These are phyloP conservation scores for Lutjanus argentimaculatus DNA, from an alignment of 2,797 vertebrate species.

Conservation along the genomic window DNA sequence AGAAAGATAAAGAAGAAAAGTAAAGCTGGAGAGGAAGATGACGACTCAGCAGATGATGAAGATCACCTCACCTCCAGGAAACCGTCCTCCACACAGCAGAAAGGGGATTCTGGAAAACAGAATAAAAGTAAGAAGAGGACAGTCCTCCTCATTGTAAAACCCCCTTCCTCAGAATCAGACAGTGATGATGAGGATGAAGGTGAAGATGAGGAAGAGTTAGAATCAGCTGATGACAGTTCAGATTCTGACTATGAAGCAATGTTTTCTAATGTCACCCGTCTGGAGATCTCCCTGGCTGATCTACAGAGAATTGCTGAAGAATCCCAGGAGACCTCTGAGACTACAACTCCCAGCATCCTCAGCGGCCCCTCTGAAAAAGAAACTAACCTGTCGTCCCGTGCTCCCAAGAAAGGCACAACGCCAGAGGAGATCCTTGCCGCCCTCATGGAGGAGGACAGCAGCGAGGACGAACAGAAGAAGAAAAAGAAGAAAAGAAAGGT, in stretches of 20 bases:
- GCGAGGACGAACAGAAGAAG: conserved; percentile 69
- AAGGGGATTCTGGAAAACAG: conserved; percentile 9
- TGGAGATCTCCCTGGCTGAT: conserved; percentile 89
- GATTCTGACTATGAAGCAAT: conserved; percentile 90
- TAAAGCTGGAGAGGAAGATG: conserved; percentile 64
- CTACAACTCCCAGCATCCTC: conserved; percentile 44
- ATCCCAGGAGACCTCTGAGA: conserved; percentile 27
- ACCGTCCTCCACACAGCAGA: background rate
- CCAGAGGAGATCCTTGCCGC: conserved; percentile 91
- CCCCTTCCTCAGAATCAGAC: conserved; percentile 30
- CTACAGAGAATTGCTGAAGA: conserved; percentile 84
- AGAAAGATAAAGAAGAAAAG: conserved; percentile 34
- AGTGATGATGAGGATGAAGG: conserved; percentile 31
- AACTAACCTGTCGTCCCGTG: background rate
- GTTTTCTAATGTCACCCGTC: conserved; percentile 86
- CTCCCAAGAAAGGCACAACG: conserved; percentile 73
- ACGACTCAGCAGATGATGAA: conserved; percentile 88
- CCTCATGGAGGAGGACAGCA: conserved; percentile 85
- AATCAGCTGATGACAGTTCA: conserved; percentile 55
- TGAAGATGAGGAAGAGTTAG: conserved; percentile 36
- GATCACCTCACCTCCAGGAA: conserved; percentile 85
- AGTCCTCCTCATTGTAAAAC: background rate
- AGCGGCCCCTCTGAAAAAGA: background rate
- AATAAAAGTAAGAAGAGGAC: conserved; percentile 29
- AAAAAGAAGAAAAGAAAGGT: conserved; percentile 60